These are phyloP conservation scores for Drosophila vallismaia DNA, from an alignment of 2,888 invertebrate species.

Conservation along the genomic window DNA sequence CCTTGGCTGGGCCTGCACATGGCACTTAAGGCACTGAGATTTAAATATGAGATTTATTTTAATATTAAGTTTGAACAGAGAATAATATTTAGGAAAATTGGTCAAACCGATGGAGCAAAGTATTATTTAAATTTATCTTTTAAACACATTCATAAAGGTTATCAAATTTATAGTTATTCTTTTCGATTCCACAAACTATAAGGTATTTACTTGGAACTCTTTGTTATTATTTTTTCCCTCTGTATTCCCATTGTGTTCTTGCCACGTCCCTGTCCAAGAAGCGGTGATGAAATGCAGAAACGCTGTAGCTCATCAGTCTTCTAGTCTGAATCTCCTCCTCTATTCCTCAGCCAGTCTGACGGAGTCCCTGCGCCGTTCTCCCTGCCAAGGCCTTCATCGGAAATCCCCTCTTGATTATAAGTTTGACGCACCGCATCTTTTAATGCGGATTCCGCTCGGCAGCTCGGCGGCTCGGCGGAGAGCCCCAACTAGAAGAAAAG, in stretches of 20 bases:
- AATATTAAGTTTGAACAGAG: too few species aligned
- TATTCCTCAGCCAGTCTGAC: neutral
- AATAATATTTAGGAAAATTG: too few species aligned
- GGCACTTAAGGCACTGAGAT: conserved; percentile 17
- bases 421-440: conserved; percentile 57
- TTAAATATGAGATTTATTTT: too few species aligned
- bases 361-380: neutral
- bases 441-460: conserved; percentile 40
- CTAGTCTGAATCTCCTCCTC: neutral
- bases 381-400: conserved; percentile 24
- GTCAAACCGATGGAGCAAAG: too few species aligned
- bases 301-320: conserved; percentile 62
- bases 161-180: too few species aligned
- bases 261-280: conserved; percentile 5
- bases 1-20: conserved; percentile 48
- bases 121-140: too few species aligned
- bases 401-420: conserved; percentile 57
- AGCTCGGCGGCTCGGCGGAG: conserved; percentile 8
- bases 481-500: conserved; percentile 43
- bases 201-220: too few species aligned
- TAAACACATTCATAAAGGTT: too few species aligned
- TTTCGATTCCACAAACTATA: too few species aligned
- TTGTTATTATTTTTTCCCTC: neutral
- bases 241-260: conserved; percentile 8
- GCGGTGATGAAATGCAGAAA: conserved; percentile 51